Percentiles rank a stretch among this genome's conserved stretches.
These are phyloP conservation scores for Boulengerochromis microlepis DNA, from an alignment of 2,113 vertebrate genomes.

Conservation along the genomic window DNA sequence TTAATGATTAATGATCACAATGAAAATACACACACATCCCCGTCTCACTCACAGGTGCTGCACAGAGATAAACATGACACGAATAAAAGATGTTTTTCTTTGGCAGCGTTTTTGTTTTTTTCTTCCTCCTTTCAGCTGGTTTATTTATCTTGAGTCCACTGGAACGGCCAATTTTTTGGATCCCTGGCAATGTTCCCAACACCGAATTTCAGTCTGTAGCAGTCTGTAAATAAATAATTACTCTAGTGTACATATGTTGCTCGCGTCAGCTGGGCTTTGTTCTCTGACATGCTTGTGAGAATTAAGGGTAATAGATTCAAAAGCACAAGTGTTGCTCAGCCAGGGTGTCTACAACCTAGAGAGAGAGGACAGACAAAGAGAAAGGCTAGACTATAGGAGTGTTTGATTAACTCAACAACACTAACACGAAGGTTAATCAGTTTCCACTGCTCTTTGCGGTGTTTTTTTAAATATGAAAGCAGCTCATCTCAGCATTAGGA, in stretches of 20 bases:
- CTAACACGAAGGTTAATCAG: neutral
- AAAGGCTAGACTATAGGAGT: neutral
- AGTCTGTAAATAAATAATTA: conserved; percentile 49
- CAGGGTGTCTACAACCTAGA: conserved; percentile 13
- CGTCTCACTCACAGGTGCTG: conserved; percentile 36
- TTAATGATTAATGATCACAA: conserved; percentile 42
- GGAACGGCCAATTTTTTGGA: conserved; percentile 18
- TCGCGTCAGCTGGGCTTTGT: conserved; percentile 26
- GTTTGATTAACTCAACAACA: neutral
- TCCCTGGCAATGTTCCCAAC: conserved; percentile 24
- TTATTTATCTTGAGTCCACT: conserved; percentile 29
- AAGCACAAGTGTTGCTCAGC: conserved; percentile 19
- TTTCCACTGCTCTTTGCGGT: neutral
- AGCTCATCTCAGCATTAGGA: neutral
- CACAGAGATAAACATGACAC: conserved; percentile 43
- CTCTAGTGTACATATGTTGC: conserved; percentile 34
- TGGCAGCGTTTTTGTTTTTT: neutral
- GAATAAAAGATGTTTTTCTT: conserved; percentile 35
- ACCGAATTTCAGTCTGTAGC: conserved; percentile 14
- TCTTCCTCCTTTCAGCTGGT: neutral
- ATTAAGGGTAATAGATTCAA: conserved; percentile 38
- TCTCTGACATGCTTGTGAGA: conserved; percentile 26
- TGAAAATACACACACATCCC: conserved; percentile 7
- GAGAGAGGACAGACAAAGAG: neutral
- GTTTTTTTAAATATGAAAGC: neutral